Percentiles rank a stretch among this genome's conserved stretches.
Evolutionary conservation across 2,113 vertebrate genomes (phyloP).

Genomic region (Lathamus discolor): DNA sequence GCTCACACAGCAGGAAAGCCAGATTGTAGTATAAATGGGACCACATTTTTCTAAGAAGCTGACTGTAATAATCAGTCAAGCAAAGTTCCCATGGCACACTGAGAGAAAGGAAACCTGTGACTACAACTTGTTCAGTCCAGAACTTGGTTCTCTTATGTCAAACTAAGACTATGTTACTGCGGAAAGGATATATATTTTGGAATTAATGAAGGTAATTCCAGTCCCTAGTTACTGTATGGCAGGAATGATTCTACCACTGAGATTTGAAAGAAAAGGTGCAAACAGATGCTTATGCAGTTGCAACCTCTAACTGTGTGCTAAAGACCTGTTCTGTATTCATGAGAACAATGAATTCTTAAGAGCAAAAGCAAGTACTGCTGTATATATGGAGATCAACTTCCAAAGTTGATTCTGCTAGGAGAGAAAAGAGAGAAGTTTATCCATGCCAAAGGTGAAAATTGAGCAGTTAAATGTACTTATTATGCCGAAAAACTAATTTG

Average conservation of each 20-base stretch:
- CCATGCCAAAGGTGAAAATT: neutral
- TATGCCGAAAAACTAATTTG: neutral
- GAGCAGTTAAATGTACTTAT: neutral
- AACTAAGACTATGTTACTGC: neutral
- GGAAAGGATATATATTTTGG: neutral
- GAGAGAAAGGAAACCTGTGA: neutral
- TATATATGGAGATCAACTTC: neutral
- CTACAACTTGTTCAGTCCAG: neutral
- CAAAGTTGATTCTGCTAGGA: neutral
- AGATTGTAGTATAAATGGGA: neutral
- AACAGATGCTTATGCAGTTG: neutral
- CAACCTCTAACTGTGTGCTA: neutral
- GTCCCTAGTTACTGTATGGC: neutral
- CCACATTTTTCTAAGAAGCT: neutral
- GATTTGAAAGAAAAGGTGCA: neutral
- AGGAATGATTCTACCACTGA: neutral
- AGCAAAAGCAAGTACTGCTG: neutral
- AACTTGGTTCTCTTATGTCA: neutral
- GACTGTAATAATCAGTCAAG: neutral
- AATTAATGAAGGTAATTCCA: neutral
- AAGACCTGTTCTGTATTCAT: neutral
- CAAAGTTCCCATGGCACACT: neutral
- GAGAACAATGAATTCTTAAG: neutral
- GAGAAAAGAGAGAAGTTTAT: neutral
- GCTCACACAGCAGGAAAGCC: neutral